Evolutionary conservation across 2,797 vertebrate genomes (phyloP).

Genomic region (Macroramphosus scolopax): DNA sequence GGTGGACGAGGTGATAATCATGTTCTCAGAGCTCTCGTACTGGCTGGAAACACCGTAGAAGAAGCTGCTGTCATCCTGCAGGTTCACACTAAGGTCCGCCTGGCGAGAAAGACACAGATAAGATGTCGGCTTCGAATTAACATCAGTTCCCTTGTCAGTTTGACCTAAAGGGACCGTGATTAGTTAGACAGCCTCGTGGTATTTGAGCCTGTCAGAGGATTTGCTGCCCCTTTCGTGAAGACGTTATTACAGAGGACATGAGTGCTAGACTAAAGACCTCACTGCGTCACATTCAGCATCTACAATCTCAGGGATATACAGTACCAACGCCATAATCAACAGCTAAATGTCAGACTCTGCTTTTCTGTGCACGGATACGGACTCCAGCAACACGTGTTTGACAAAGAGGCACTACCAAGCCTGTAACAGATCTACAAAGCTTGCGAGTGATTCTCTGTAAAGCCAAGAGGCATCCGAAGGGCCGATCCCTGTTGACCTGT

Average conservation of each 20-base stretch:
- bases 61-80: constrained; percentile 90
- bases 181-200: too few relatives aligned
- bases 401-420: constrained; percentile 24
- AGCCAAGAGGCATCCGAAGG: constrained; percentile 47
- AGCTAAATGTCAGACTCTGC: constrained; percentile 12
- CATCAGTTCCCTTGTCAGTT: constrained; percentile 13
- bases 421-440: constrained; percentile 47
- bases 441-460: constrained; percentile 40
- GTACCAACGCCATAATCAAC: constrained; percentile 6
- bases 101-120: constrained; percentile 47
- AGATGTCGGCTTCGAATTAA: constrained; percentile 11
- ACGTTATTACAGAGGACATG: constrained; percentile 5
- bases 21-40: constrained; percentile 92
- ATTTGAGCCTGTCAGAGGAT: neutral
- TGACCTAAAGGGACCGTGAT: neutral
- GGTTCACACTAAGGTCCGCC: constrained; percentile 92
- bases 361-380: constrained; percentile 6
- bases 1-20: constrained; percentile 96
- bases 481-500: constrained; percentile 43
- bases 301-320: constrained; percentile 15
- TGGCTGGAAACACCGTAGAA: constrained; percentile 97
- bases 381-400: constrained; percentile 13
- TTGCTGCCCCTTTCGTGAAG: neutral
- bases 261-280: too few relatives aligned
- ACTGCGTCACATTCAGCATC: neutral